Evolutionary conservation across 2,797 vertebrate species (phyloP).

Genomic region (Oreortyx pictus): DNA sequence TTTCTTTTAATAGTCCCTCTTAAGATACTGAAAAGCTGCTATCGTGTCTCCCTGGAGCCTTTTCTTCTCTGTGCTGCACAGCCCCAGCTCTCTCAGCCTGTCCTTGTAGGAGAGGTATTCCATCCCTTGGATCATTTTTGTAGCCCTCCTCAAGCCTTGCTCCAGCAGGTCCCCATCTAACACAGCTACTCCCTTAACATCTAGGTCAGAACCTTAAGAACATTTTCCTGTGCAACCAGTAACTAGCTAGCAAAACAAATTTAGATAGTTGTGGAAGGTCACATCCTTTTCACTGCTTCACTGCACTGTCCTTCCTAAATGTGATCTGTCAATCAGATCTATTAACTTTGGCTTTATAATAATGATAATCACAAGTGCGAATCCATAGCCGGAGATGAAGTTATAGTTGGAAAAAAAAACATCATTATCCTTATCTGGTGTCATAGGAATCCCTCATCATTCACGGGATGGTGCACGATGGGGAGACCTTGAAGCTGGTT

Average conservation of each 20-base stretch:
- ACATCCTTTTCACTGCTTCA: neutral
- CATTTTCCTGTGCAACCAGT: neutral
- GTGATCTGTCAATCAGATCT: neutral
- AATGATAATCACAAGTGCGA: neutral
- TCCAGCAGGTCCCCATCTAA: too few species aligned
- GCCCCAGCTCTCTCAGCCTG: too few species aligned
- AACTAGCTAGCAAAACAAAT: neutral
- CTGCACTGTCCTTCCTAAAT: neutral
- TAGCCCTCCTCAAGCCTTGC: too few species aligned
- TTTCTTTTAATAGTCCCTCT: too few species aligned
- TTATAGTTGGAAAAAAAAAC: neutral
- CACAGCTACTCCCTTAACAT: neutral
- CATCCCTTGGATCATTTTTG: too few species aligned
- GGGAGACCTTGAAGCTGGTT: neutral
- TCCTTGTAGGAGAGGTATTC: too few species aligned
- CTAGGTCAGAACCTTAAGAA: neutral
- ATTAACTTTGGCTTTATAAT: neutral
- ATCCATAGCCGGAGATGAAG: neutral
- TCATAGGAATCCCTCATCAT: neutral
- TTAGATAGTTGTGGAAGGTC: neutral
- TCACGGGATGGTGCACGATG: neutral
- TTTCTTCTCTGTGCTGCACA: too few species aligned
- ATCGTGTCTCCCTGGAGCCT: too few species aligned
- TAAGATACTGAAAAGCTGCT: too few species aligned
- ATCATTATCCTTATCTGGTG: neutral